phyloP scores from a whole-genome alignment of 2,113 vertebrate species.

The Typhlomys cinereus region DNA sequence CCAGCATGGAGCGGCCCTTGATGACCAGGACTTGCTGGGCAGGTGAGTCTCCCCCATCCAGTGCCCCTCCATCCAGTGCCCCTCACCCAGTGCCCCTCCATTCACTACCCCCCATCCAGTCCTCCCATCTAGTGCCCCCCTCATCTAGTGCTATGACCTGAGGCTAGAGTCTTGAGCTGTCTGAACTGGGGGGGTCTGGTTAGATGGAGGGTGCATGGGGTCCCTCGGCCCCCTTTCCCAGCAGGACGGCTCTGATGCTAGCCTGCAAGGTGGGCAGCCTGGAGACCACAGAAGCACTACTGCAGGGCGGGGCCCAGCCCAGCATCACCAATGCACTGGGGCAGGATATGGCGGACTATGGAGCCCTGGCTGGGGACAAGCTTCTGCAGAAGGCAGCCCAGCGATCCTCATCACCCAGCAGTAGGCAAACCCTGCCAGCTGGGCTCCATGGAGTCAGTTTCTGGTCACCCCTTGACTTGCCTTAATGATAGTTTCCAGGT shows the following conservation, averaged over 20 bases:
- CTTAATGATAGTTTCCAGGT: not conserved
- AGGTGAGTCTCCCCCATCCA: slow-evolving; percentile 83
- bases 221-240: not conserved
- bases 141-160: not conserved
- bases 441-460: not conserved
- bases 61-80: fast-evolving
- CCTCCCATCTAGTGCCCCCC: too few relatives aligned
- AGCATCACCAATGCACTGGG: slow-evolving; percentile 88
- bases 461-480: not conserved
- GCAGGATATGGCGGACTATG: slow-evolving; percentile 89
- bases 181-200: not conserved
- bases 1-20: slow-evolving; percentile 88
- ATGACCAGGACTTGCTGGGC: slow-evolving; percentile 93
- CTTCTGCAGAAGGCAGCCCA: slow-evolving; percentile 88
- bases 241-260: slow-evolving; percentile 95
- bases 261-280: slow-evolving; percentile 92
- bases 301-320: slow-evolving; percentile 89
- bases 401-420: slow-evolving; percentile 83
- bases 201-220: not conserved
- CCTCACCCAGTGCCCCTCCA: not conserved
- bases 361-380: slow-evolving; percentile 87
- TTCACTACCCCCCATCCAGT: not conserved
- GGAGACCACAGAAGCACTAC: slow-evolving; percentile 90
- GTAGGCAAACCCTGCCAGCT: slow-evolving; percentile 65
- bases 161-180: not conserved